A percentile compares a stretch with the other conserved stretches of the same genome.
These are phyloP conservation scores for Potorous gilbertii DNA, from an alignment of 2,797 vertebrate species.

Conservation along the genomic window DNA sequence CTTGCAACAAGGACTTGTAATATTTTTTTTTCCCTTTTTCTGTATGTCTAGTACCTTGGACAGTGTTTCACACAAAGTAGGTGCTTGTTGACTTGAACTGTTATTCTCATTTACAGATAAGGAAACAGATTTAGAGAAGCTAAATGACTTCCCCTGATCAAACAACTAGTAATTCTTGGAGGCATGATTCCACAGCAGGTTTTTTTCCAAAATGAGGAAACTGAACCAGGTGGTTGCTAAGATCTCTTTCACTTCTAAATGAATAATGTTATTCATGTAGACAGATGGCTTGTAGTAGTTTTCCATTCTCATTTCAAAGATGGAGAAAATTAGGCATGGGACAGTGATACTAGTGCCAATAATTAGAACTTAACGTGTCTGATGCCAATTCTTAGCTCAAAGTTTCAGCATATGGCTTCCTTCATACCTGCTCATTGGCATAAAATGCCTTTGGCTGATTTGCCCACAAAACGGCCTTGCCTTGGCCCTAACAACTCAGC, in stretches of 20 bases:
- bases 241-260: neutral
- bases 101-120: neutral
- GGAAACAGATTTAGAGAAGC: neutral
- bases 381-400: neutral
- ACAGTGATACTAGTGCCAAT: neutral
- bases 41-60: neutral
- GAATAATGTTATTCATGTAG: neutral
- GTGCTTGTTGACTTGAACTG: neutral
- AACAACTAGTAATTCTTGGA: neutral
- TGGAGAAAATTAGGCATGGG: neutral
- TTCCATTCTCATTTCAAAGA: too few relatives aligned
- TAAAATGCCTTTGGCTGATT: neutral
- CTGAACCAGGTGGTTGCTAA: neutral
- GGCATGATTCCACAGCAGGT: neutral
- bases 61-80: neutral
- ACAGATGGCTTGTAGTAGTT: neutral
- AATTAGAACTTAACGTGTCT: neutral
- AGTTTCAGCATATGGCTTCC: neutral
- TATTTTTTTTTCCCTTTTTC: neutral
- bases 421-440: neutral
- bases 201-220: neutral
- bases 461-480: neutral
- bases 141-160: neutral
- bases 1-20: neutral
- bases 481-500: neutral